phyloP scores from a whole-genome alignment of 2,113 vertebrate species.

The Semnopithecus entellus region DNA sequence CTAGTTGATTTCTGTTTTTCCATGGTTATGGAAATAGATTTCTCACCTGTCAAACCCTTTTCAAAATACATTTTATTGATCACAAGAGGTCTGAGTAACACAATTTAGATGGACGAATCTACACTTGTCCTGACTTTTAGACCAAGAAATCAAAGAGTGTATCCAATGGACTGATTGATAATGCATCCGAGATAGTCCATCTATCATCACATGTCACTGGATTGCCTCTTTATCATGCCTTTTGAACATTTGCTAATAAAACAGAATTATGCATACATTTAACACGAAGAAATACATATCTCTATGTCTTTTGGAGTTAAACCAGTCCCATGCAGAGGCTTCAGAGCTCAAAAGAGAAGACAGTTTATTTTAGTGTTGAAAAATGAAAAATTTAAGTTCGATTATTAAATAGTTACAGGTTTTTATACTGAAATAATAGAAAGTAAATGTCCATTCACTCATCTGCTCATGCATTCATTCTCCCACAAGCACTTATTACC shows the following conservation, averaged over 20 bases:
- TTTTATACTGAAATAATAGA: background rate
- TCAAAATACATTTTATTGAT: conserved; percentile 21
- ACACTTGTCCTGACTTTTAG: background rate
- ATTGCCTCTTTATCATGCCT: background rate
- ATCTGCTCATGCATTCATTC: background rate
- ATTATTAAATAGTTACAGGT: background rate
- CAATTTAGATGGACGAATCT: background rate
- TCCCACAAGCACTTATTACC: background rate
- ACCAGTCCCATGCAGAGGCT: background rate
- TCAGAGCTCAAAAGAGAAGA: conserved; percentile 21
- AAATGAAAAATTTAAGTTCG: background rate
- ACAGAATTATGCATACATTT: conserved; percentile 20
- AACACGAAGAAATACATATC: background rate
- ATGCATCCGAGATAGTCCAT: background rate
- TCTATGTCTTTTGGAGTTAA: background rate
- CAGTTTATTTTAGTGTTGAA: background rate
- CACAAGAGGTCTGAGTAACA: background rate
- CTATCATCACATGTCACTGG: background rate
- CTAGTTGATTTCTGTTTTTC: background rate
- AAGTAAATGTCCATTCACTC: background rate
- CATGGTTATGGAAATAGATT: background rate
- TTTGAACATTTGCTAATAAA: conserved; percentile 27
- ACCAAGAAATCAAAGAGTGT: background rate
- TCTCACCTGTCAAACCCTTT: background rate
- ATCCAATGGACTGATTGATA: background rate